These are phyloP conservation scores for Rhyacophila evoluta DNA, from an alignment of 2,888 invertebrate species.

Conservation along the genomic window DNA sequence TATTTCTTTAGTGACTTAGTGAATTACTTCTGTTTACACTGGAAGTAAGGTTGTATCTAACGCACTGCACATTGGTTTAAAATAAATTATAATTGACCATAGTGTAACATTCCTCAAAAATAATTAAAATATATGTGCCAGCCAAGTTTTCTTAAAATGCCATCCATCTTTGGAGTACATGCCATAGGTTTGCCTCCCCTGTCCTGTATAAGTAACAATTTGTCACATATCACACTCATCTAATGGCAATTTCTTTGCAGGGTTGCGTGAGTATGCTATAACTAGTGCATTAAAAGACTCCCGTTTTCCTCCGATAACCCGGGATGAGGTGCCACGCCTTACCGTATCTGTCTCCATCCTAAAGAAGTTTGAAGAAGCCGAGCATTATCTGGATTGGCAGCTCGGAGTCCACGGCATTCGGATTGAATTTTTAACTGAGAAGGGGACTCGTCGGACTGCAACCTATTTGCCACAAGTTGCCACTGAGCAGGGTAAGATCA, in stretches of 20 bases:
- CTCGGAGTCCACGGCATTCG: conserved; percentile 97
- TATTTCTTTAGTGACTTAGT: too few species aligned
- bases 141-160: too few species aligned
- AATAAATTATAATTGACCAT: too few species aligned
- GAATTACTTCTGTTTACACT: too few species aligned
- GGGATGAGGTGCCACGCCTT: conserved; percentile 92
- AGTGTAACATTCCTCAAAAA: too few species aligned
- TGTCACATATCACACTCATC: too few species aligned
- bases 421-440: conserved; percentile 96
- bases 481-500: conserved; percentile 89
- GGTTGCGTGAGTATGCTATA: conserved; percentile 95
- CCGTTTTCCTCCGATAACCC: conserved; percentile 93
- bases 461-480: conserved; percentile 99
- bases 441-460: conserved; percentile 94
- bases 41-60: too few species aligned
- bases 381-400: conserved; percentile 97
- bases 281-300: conserved; percentile 99
- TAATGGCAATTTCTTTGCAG: conserved; percentile 63
- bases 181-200: too few species aligned
- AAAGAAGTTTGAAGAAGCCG: conserved; percentile 95
- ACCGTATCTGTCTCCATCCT: conserved; percentile 97
- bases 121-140: too few species aligned
- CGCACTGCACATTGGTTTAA: too few species aligned
- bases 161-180: too few species aligned
- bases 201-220: too few species aligned